phyloP scores from a whole-genome alignment of 1,140 invertebrate species.

The Leptonema lineaticorne region DNA sequence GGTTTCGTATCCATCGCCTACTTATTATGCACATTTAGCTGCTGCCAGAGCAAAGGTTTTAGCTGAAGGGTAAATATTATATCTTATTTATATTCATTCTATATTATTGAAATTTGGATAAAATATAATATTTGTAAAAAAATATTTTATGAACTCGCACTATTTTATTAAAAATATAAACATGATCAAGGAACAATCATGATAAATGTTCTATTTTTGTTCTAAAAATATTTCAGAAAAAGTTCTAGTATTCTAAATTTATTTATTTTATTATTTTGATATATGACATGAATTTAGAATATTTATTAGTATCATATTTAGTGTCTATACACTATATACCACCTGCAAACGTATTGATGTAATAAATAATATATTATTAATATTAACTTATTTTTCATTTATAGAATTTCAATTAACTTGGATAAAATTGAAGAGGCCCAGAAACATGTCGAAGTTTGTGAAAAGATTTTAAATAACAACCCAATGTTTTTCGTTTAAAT shows the following conservation, averaged over 20 bases:
- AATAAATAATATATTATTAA: neutral
- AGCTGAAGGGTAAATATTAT: constrained; percentile 56
- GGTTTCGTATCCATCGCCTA: constrained; percentile 91
- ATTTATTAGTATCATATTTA: neutral
- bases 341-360: too few relatives aligned
- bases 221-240: neutral
- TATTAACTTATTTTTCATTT: constrained; percentile 18
- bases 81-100: too few relatives aligned
- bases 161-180: constrained; percentile 1
- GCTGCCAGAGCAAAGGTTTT: constrained; percentile 73
- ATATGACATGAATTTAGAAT: neutral
- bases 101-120: constrained; percentile 14
- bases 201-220: neutral
- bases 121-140: neutral
- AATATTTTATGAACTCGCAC: too few relatives aligned
- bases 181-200: neutral
- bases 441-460: neutral
- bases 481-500: constrained; percentile 40
- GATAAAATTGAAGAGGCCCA: constrained; percentile 20
- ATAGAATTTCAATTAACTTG: constrained; percentile 17
- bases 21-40: constrained; percentile 93
- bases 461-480: constrained; percentile 19
- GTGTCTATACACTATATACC: neutral
- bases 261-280: neutral
- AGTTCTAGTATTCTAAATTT: neutral